Percentiles rank a stretch among this genome's conserved stretches.
Evolutionary conservation across 2,888 invertebrate genomes (phyloP).

Genomic region (Octonoba sinensis): DNA sequence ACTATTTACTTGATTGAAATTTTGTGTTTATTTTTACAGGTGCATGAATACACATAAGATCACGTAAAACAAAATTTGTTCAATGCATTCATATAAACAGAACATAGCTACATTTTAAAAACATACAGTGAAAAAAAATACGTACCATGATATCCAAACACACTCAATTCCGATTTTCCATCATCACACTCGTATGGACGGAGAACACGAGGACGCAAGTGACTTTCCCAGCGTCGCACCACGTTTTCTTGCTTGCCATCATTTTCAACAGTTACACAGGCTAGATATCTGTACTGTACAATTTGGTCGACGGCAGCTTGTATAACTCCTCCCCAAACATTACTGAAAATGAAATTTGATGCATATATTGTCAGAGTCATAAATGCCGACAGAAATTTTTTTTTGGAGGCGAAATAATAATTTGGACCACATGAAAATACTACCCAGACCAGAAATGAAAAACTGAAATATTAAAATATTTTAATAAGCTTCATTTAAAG

Average conservation of each 20-base stretch:
- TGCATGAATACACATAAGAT: too few relatives aligned
- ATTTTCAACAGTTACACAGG: conserved; percentile 78
- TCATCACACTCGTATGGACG: conserved; percentile 69
- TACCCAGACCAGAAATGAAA: too few relatives aligned
- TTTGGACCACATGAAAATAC: background rate
- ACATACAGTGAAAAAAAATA: too few relatives aligned
- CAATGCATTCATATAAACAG: too few relatives aligned
- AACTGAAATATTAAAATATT: background rate
- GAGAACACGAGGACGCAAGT: conserved; percentile 79
- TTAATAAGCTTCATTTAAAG: too few relatives aligned
- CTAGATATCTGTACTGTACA: conserved; percentile 81
- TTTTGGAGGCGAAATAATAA: background rate
- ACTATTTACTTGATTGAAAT: too few relatives aligned
- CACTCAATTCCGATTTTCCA: conserved; percentile 50
- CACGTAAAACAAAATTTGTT: too few relatives aligned
- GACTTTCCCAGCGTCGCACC: conserved; percentile 86
- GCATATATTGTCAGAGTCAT: background rate
- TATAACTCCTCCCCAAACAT: conserved; percentile 78
- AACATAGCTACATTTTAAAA: too few relatives aligned
- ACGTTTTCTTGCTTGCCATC: conserved; percentile 72
- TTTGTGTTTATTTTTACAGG: too few relatives aligned
- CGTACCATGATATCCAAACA: conserved; percentile 54
- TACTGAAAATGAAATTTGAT: conserved; percentile 65
- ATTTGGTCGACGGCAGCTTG: conserved; percentile 79
- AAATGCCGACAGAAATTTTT: background rate